Evolutionary conservation across 1,140 invertebrate genomes (phyloP).

Genomic region (Atta colombica): DNA sequence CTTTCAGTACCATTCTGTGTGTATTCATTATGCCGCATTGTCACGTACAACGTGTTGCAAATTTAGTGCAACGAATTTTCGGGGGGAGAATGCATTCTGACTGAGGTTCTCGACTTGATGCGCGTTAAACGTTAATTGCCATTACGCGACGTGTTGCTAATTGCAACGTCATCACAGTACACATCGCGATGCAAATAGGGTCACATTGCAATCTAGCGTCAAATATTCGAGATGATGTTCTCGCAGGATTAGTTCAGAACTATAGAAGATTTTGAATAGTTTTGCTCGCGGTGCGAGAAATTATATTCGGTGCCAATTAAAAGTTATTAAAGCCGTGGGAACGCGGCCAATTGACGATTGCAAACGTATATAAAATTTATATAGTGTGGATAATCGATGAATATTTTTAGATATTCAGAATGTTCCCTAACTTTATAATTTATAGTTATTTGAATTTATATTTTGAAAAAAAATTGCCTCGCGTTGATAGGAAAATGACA

Average conservation of each 20-base stretch:
- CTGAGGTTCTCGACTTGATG: conserved; percentile 39
- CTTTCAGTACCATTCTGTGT: neutral
- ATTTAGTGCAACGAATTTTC: conserved; percentile 53
- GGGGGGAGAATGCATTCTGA: conserved; percentile 10
- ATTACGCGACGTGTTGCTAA: conserved; percentile 46
- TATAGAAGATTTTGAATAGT: conserved; percentile 6
- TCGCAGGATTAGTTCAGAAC: neutral
- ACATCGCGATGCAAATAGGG: conserved; percentile 35
- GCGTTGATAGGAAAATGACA: too few species aligned
- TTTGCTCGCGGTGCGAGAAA: conserved; percentile 20
- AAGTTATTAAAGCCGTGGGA: conserved; percentile 55
- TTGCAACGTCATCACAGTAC: conserved; percentile 37
- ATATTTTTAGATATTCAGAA: conserved; percentile 6
- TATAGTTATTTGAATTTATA: neutral
- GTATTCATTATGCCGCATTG: neutral
- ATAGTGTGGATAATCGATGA: conserved; percentile 2
- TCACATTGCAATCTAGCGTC: conserved; percentile 41
- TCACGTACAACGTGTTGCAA: conserved; percentile 39
- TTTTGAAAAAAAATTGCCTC: neutral
- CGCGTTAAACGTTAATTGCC: conserved; percentile 43
- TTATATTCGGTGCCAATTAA: conserved; percentile 44
- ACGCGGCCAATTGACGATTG: conserved; percentile 20
- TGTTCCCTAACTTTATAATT: neutral
- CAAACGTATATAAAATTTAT: conserved; percentile 11
- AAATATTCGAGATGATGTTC: conserved; percentile 25